Percentiles rank a stretch among this genome's conserved stretches.
Evolutionary conservation across 1,140 invertebrate genomes (phyloP).

Genomic region (Rhopalosiphum maidis): DNA sequence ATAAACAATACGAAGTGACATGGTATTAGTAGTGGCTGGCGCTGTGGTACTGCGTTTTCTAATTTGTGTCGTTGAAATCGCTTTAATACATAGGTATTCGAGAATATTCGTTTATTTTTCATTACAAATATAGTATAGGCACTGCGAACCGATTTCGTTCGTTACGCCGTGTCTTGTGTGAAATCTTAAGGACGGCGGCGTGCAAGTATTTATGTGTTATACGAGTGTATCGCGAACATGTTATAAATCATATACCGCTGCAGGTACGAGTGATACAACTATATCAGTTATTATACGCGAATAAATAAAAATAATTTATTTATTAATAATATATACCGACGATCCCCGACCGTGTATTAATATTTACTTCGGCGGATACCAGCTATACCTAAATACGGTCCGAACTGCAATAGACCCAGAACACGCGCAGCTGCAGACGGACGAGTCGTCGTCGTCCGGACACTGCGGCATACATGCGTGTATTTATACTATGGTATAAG

Average conservation of each 20-base stretch:
- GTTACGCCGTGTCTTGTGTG: not conserved
- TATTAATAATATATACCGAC: not conserved
- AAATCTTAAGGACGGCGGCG: not conserved
- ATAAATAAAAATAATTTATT: not conserved
- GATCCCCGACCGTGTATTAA: not conserved
- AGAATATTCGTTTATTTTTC: not conserved
- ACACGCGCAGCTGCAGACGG: not conserved
- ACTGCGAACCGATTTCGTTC: not conserved
- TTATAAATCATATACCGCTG: not conserved
- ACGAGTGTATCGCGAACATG: not conserved
- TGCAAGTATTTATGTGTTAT: too few relatives aligned
- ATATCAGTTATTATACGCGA: not conserved
- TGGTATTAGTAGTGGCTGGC: too few relatives aligned
- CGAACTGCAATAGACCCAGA: not conserved
- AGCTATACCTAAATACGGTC: not conserved
- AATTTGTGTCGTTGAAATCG: not conserved
- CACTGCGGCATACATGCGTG: not conserved
- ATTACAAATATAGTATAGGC: not conserved
- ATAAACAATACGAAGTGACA: too few relatives aligned
- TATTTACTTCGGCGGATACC: not conserved
- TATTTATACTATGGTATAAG: not conserved
- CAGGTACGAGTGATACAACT: not conserved
- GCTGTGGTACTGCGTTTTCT: not conserved
- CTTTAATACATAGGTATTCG: not conserved
- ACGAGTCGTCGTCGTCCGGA: not conserved